These are phyloP conservation scores for Spea multiplicata DNA, from an alignment of 2,113 vertebrate species.

Conservation along the genomic window DNA sequence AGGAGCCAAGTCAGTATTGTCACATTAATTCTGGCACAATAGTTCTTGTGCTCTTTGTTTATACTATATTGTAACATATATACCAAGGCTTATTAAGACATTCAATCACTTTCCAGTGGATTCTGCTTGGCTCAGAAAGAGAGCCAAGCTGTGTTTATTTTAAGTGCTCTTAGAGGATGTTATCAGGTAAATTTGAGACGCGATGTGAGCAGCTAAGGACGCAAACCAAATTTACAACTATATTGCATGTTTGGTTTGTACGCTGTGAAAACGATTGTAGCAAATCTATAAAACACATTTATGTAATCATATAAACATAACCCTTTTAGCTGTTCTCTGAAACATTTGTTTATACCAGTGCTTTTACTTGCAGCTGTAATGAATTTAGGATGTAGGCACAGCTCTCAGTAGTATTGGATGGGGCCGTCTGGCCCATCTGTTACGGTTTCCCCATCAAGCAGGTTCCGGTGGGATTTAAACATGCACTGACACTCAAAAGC, in stretches of 20 bases:
- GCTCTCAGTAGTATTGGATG: constrained; percentile 5
- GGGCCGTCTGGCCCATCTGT: background rate
- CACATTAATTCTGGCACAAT: background rate
- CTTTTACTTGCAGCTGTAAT: constrained; percentile 26
- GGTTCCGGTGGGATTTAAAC: constrained; percentile 30
- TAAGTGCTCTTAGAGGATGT: constrained; percentile 2
- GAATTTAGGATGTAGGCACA: constrained; percentile 32
- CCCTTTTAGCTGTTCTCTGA: constrained; percentile 24
- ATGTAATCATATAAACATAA: constrained; percentile 29
- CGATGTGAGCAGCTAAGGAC: background rate
- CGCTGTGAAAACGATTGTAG: constrained; percentile 15
- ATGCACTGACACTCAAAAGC: constrained; percentile 3
- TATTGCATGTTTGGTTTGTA: constrained; percentile 20
- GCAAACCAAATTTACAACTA: constrained; percentile 9
- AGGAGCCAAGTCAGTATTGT: too few relatives aligned
- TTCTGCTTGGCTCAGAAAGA: background rate
- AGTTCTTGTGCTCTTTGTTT: background rate
- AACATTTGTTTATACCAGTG: constrained; percentile 15
- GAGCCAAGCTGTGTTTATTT: constrained; percentile 8
- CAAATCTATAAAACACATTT: constrained; percentile 26
- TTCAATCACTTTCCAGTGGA: background rate
- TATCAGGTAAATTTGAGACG: constrained; percentile 22
- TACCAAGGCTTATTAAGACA: background rate
- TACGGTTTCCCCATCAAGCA: constrained; percentile 24
- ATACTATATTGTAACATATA: background rate